Percentiles rank a stretch among this genome's conserved stretches.
phyloP scores from a whole-genome alignment of 2,888 invertebrate species.

The Mamestra brassicae region DNA sequence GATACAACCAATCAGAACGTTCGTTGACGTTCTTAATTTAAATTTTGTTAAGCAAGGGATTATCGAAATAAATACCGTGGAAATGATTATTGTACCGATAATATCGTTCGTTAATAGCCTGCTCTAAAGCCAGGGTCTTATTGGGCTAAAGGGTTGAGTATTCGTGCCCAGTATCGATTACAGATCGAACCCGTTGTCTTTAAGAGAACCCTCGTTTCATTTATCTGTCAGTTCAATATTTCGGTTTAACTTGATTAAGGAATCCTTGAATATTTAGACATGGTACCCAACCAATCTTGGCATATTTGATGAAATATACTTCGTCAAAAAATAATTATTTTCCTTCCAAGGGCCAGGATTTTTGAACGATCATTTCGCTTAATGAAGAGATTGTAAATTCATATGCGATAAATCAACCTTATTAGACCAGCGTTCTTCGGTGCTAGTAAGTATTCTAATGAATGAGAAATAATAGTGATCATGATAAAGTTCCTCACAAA shows the following conservation, averaged over 20 bases:
- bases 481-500: not conserved
- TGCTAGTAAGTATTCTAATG: too few species aligned
- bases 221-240: conserved; percentile 77
- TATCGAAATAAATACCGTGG: conserved; percentile 58
- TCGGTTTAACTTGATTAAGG: conserved; percentile 73
- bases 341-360: not conserved
- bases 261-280: conserved; percentile 60
- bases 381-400: conserved; percentile 21
- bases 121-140: conserved; percentile 69
- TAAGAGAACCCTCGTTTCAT: conserved; percentile 77
- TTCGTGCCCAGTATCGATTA: conserved; percentile 73
- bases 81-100: conserved; percentile 68
- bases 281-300: conserved; percentile 42
- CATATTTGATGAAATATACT: conserved; percentile 51
- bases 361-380: conserved; percentile 18
- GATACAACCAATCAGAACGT: conserved; percentile 24
- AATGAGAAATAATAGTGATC: not conserved
- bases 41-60: conserved; percentile 44
- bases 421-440: not conserved
- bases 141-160: conserved; percentile 73
- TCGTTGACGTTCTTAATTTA: conserved; percentile 33
- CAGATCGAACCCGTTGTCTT: conserved; percentile 73
- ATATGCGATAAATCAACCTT: conserved; percentile 1
- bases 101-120: conserved; percentile 68
- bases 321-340: conserved; percentile 43